Percentiles rank a stretch among this genome's conserved stretches.
phyloP scores from a whole-genome alignment of 2,113 vertebrate genomes.

The Hydrochoerus hydrochaeris region DNA sequence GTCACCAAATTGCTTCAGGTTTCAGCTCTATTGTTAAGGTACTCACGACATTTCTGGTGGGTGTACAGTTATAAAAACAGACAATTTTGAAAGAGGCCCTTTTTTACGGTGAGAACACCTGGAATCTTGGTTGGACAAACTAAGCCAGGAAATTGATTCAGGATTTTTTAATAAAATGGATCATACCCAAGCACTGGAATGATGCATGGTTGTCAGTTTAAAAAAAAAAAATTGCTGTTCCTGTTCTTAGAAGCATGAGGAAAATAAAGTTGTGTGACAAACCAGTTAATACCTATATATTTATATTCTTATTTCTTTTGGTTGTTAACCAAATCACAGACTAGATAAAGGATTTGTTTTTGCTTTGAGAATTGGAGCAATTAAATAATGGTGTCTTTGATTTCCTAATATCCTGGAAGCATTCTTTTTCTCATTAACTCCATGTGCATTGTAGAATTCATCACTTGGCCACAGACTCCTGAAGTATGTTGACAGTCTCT shows the following conservation, averaged over 20 bases:
- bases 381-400: slow-evolving; percentile 30
- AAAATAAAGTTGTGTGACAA: slow-evolving; percentile 16
- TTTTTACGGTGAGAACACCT: slow-evolving; percentile 65
- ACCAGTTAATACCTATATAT: slow-evolving; percentile 26
- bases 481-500: slow-evolving; percentile 74
- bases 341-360: slow-evolving; percentile 29
- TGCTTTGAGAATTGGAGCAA: slow-evolving; percentile 42
- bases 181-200: slow-evolving; percentile 25
- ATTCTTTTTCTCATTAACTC: slow-evolving; percentile 55
- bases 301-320: slow-evolving; percentile 59
- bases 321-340: slow-evolving; percentile 51
- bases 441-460: slow-evolving; percentile 39
- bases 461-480: slow-evolving; percentile 57
- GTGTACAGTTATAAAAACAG: slow-evolving; percentile 32
- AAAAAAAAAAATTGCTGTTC: neutral
- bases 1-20: slow-evolving; percentile 56
- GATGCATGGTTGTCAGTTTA: neutral
- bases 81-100: slow-evolving; percentile 68
- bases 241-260: slow-evolving; percentile 44
- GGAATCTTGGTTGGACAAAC: slow-evolving; percentile 53
- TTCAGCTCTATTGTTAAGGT: slow-evolving; percentile 35
- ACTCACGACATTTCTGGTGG: slow-evolving; percentile 32
- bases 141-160: slow-evolving; percentile 68
- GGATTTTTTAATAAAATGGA: slow-evolving; percentile 71
- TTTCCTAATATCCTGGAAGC: slow-evolving; percentile 50